Conservation (phyloP, 2,113 vertebrate genomes). For the Romanogobio albipinnatus region DNA sequence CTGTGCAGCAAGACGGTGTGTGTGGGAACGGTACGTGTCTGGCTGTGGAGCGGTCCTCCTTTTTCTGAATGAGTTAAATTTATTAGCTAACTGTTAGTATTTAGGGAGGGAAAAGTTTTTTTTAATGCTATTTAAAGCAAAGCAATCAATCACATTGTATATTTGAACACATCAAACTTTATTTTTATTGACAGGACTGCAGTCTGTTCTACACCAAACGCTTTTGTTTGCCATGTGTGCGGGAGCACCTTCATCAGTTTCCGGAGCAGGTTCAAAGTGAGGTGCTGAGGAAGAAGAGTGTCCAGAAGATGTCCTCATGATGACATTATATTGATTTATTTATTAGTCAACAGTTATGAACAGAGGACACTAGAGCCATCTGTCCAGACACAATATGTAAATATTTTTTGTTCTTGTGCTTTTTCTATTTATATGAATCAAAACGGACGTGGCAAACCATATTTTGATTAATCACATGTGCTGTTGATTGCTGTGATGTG, state of each 20-base stretch:
- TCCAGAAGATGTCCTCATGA: slow-evolving; percentile 32
- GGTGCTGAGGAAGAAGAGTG: slow-evolving; percentile 76
- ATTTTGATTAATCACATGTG: neutral
- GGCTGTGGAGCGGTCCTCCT: neutral
- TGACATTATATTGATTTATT: neutral
- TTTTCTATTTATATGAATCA: neutral
- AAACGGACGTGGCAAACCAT: slow-evolving; percentile 39
- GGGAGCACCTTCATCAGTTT: slow-evolving; percentile 81
- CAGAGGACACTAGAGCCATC: neutral
- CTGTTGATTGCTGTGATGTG: neutral
- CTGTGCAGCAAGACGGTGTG: slow-evolving; percentile 81
- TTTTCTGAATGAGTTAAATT: neutral
- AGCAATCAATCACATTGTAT: no score
- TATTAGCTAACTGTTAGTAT: no score
- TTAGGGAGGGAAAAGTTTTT: no score
- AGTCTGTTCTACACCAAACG: slow-evolving; percentile 89
- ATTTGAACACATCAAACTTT: no score
- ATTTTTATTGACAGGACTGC: slow-evolving; percentile 77
- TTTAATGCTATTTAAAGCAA: no score
- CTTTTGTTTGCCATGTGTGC: slow-evolving; percentile 86
- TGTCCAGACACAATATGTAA: neutral
- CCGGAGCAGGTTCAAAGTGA: slow-evolving; percentile 83
- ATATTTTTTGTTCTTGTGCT: neutral
- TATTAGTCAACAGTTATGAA: no score
- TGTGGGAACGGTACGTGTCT: slow-evolving; percentile 76